phyloP scores from a whole-genome alignment of 2,113 vertebrate genomes.

The Enhydra lutris region DNA sequence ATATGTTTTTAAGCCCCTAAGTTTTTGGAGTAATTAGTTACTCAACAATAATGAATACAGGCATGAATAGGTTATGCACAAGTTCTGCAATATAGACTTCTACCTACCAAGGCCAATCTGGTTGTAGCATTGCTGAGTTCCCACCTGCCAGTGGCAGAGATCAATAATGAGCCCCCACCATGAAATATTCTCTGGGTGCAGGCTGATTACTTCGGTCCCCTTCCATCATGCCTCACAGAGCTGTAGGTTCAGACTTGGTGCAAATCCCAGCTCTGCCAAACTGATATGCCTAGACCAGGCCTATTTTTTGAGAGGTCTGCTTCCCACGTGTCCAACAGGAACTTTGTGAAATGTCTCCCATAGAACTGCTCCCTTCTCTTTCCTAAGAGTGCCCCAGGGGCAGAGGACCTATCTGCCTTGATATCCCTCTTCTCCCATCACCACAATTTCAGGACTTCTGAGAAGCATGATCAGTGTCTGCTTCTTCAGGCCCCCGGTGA shows the following conservation, averaged over 20 bases:
- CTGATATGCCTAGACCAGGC: background rate
- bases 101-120: background rate
- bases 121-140: background rate
- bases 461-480: background rate
- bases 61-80: background rate
- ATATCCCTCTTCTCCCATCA: background rate
- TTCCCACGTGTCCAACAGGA: background rate
- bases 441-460: conserved; percentile 3
- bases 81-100: background rate
- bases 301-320: background rate
- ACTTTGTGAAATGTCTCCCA: background rate
- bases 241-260: background rate
- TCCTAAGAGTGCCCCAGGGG: background rate
- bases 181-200: background rate
- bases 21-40: background rate
- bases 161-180: background rate
- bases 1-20: background rate
- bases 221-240: background rate
- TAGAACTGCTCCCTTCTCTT: background rate
- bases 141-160: conserved; percentile 7
- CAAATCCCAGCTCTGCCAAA: background rate
- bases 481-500: background rate
- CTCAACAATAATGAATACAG: background rate
- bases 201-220: background rate
- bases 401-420: background rate